Base-by-base conservation (phyloP, 2,888 invertebrate genomes). In the Phanerotoma sp. region DNA sequence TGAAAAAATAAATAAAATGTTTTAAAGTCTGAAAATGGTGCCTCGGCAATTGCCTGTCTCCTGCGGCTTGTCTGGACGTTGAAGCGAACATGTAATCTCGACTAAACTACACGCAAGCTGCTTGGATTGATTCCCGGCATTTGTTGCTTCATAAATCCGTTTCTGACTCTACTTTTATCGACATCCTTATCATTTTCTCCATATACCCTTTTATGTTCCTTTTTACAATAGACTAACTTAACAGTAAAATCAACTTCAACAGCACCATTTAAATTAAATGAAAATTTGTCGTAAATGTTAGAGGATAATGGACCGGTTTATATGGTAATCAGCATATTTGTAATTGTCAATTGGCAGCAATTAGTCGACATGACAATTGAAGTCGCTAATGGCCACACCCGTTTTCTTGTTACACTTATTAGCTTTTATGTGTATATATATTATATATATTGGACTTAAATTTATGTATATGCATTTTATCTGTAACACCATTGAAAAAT, bases 61-160 rank as follows among this genome's bases (percentile, higher is more conserved):
- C 54, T 45, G 57, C 52, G 51, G 44, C 60, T 56, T 53, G 41
- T 57, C 52, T 57, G 57, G 57, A 47, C 46, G 51, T 51, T 45
- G 54, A 59, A 53, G 55, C 58, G 58, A 71, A 69, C 70, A 66
- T 71, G 66, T 69, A 73, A 73, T 74, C 68, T 72, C 47, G 61
- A 40, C 58, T 66, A 68, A 71, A 69, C 69, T 64, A 68, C 54
- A 57, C 52, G 46, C 62, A 64, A 65, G 62, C 53, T 54, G 51
- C 46, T 46, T 47, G 57, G 68, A 74, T 72, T 72, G 74, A 74
- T 74, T 72, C 71, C 70, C 67, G 68, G 67, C 70, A 70, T 71
- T 66, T 66, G 57, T 33, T 62, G 66, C 62, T 60, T 67, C 72
- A 69, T 71, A 73, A 72, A 72, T 72, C 57, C 61, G 56, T 11